Percentiles rank a stretch among this genome's conserved stretches.
Evolutionary conservation across 2,797 vertebrate genomes (phyloP).

Genomic region (Poliocrania exsul): DNA sequence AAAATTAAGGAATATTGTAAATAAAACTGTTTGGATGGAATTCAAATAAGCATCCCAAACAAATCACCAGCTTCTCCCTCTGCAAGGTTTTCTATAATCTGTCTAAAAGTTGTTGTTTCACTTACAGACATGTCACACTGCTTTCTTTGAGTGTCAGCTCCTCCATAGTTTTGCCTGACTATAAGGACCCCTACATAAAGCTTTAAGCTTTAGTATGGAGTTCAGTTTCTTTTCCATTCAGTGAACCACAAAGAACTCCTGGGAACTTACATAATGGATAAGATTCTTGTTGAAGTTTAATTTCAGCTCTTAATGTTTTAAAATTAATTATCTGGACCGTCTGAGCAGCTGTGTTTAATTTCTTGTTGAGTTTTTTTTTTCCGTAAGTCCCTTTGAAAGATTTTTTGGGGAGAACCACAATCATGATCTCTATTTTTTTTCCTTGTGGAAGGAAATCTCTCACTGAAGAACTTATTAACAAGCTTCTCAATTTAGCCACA

Average conservation of each 20-base stretch:
- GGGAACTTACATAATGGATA: background rate
- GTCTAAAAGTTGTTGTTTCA: background rate
- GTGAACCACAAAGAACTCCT: background rate
- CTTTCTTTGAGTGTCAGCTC: background rate
- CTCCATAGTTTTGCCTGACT: background rate
- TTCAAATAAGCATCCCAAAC: background rate
- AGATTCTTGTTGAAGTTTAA: background rate
- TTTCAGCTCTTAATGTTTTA: background rate
- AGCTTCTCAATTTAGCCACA: background rate
- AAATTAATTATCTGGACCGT: background rate
- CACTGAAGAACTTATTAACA: background rate
- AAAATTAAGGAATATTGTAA: background rate
- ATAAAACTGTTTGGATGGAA: background rate
- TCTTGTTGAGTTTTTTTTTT: background rate
- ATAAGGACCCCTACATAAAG: background rate
- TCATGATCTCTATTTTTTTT: background rate
- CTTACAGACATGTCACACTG: background rate
- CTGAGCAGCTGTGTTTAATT: slow-evolving; percentile 3
- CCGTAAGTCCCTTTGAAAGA: background rate
- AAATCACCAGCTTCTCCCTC: background rate
- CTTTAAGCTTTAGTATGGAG: background rate
- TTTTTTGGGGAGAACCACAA: background rate
- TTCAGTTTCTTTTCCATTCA: background rate
- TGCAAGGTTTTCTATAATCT: background rate
- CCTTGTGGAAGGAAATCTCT: background rate